Percentiles rank a stretch among this genome's conserved stretches.
Evolutionary conservation across 2,888 invertebrate genomes (phyloP).

Genomic region (Nysson spinosus): DNA sequence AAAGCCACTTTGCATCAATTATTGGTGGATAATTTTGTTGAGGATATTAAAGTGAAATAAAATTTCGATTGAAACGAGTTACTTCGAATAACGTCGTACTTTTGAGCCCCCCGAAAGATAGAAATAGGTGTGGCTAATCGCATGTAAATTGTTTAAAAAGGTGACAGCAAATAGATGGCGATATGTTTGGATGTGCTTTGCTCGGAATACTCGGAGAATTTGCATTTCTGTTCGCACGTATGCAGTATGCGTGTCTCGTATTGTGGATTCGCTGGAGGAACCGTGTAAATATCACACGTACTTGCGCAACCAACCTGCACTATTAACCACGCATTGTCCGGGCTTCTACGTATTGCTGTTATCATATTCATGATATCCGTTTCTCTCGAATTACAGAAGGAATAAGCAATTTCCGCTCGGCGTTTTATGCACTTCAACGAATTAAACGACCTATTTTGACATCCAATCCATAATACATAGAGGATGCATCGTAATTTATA

Average conservation of each 20-base stretch:
- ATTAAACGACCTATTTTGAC: conserved; percentile 7
- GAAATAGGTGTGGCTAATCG: no score
- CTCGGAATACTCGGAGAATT: background rate
- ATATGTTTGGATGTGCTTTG: background rate
- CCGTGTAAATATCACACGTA: conserved; percentile 10
- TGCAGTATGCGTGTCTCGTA: background rate
- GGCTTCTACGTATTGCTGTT: background rate
- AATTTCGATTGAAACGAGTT: no score
- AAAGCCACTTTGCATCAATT: no score
- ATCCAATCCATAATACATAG: conserved; percentile 43
- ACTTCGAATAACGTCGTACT: no score
- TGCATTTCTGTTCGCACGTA: background rate
- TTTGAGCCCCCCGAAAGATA: no score
- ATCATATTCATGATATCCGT: background rate
- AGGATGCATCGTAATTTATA: conserved; percentile 27
- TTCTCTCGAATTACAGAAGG: background rate
- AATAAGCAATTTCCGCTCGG: background rate
- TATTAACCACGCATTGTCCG: conserved; percentile 42
- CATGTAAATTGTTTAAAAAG: no score
- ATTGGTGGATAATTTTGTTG: no score
- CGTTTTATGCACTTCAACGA: conserved; percentile 12
- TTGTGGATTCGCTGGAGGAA: background rate
- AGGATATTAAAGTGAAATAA: no score
- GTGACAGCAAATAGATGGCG: no score
- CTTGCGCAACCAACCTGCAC: conserved; percentile 10